These are phyloP conservation scores for Vollenhovia emeryi DNA, from an alignment of 1,140 invertebrate species.

Conservation along the genomic window DNA sequence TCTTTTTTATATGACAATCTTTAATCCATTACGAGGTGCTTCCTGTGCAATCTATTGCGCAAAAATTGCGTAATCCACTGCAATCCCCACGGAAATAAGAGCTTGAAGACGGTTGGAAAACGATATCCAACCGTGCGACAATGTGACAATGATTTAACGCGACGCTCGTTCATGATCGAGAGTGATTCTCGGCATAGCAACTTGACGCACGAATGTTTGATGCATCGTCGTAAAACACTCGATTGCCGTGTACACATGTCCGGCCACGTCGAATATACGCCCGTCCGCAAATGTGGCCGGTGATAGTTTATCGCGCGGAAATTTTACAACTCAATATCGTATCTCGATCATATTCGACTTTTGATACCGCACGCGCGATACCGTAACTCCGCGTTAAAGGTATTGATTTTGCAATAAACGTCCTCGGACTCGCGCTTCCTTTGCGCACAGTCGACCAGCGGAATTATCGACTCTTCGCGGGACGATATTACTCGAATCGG, in stretches of 20 bases:
- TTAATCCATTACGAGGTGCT: not conserved
- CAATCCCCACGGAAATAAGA: not conserved
- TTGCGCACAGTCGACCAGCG: conserved; percentile 39
- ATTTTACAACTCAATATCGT: conserved; percentile 70
- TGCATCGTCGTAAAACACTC: conserved; percentile 70
- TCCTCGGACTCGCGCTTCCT: conserved; percentile 38
- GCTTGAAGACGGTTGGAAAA: not conserved
- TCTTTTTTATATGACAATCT: not conserved
- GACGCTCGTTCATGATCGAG: conserved; percentile 63
- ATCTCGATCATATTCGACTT: conserved; percentile 68
- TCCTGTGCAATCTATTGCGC: not conserved
- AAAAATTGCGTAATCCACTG: conserved; percentile 29
- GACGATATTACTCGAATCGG: conserved; percentile 25
- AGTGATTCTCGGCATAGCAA: conserved; percentile 65
- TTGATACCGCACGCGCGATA: conserved; percentile 60
- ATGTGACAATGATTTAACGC: conserved; percentile 66
- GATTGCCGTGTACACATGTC: conserved; percentile 72
- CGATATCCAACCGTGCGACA: not conserved
- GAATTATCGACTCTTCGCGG: conserved; percentile 52
- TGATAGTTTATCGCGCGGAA: conserved; percentile 69
- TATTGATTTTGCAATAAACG: conserved; percentile 61
- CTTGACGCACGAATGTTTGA: conserved; percentile 68
- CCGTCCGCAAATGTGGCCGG: conserved; percentile 62
- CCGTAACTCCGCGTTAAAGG: conserved; percentile 60
- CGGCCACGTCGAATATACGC: conserved; percentile 49